A percentile compares a stretch with the other conserved stretches of the same genome.
phyloP scores from a whole-genome alignment of 2,113 vertebrate species.

The Trogon melanurus region DNA sequence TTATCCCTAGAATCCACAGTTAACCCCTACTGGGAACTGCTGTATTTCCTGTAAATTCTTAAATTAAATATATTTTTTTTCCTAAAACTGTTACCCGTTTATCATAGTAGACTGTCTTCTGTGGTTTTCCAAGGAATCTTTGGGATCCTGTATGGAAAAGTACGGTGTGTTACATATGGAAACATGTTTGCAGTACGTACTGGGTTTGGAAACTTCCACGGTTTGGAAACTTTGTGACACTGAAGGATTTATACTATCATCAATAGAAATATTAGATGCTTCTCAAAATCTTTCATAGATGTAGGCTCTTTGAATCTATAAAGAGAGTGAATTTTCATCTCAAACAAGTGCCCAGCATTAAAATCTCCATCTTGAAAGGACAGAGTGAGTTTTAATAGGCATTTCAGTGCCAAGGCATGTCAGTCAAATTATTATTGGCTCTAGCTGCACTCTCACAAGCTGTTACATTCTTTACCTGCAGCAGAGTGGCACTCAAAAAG shows the following conservation, averaged over 20 bases:
- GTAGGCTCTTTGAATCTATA: background rate
- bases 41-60: background rate
- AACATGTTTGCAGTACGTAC: background rate
- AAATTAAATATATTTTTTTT: background rate
- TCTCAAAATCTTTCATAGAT: constrained; percentile 25
- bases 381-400: constrained; percentile 51
- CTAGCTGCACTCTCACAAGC: constrained; percentile 64
- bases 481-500: constrained; percentile 69
- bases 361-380: constrained; percentile 52
- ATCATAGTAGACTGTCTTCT: background rate
- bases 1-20: background rate
- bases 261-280: constrained; percentile 24
- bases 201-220: constrained; percentile 50
- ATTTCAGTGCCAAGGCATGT: constrained; percentile 61
- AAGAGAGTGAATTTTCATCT: constrained; percentile 51
- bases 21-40: background rate
- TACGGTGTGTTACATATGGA: background rate
- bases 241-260: constrained; percentile 52
- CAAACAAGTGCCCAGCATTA: constrained; percentile 19
- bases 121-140: background rate
- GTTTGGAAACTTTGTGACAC: background rate
- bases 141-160: constrained; percentile 41
- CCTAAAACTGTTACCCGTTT: background rate
- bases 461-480: constrained; percentile 82
- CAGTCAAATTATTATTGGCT: constrained; percentile 77